These are phyloP conservation scores for Mylabris sibirica DNA, from an alignment of 2,888 invertebrate species.

Conservation along the genomic window DNA sequence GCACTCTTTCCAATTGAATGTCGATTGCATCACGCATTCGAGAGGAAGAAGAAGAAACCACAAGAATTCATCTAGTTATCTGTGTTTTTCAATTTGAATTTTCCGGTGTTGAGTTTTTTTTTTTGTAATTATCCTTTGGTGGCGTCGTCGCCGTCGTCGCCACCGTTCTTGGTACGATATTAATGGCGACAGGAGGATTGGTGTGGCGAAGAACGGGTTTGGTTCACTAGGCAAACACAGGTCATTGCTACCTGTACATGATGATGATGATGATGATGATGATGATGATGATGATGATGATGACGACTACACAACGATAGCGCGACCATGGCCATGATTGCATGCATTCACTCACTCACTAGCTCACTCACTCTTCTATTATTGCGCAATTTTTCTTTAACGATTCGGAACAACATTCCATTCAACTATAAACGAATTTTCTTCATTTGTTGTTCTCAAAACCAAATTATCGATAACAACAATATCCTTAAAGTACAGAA, in stretches of 20 bases:
- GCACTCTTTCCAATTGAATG: constrained; percentile 37
- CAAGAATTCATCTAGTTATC: background rate
- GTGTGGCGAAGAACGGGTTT: constrained; percentile 56
- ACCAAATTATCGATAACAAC: background rate
- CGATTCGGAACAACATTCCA: background rate
- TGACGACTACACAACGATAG: no score
- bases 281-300: constrained; percentile 8
- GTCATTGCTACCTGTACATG: constrained; percentile 60
- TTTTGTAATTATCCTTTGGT: background rate
- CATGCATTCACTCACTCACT: constrained; percentile 38
- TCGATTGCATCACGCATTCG: constrained; percentile 1
- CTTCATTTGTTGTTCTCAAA: background rate
- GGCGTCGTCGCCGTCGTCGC: background rate
- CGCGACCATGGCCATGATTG: constrained; percentile 42
- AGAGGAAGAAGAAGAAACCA: no score
- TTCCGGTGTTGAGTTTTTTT: background rate
- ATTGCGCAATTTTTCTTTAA: constrained; percentile 49
- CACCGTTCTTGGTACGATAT: background rate
- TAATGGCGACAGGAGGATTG: constrained; percentile 26
- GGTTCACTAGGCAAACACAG: constrained; percentile 62
- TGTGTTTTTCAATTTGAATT: background rate
- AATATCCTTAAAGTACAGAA: background rate
- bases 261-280: constrained; percentile 23
- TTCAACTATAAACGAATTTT: background rate
- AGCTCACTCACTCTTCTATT: constrained; percentile 39